A percentile compares a stretch with the other conserved stretches of the same genome.
These are phyloP conservation scores for Bombus balteatus DNA, from an alignment of 1,140 invertebrate genomes.

Conservation along the genomic window DNA sequence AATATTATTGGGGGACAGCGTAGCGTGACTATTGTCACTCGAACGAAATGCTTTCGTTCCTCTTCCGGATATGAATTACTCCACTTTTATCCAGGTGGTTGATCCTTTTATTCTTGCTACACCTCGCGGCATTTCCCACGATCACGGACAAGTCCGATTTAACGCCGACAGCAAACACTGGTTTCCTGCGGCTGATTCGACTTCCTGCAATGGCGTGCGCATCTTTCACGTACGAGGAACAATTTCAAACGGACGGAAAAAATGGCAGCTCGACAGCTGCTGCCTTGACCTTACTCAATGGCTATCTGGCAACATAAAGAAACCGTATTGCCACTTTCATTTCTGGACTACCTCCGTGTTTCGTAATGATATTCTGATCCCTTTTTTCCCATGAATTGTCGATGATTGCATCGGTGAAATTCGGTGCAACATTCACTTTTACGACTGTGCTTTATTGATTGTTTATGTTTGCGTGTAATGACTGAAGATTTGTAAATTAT, in stretches of 20 bases:
- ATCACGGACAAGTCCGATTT: constrained; percentile 39
- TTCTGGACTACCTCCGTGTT: neutral
- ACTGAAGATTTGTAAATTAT: neutral
- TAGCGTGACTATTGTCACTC: neutral
- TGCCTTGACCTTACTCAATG: constrained; percentile 53
- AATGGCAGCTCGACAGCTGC: constrained; percentile 34
- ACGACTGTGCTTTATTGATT: neutral
- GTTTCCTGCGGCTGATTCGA: constrained; percentile 45
- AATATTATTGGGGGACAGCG: neutral
- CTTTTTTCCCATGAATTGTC: neutral
- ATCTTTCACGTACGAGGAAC: constrained; percentile 20
- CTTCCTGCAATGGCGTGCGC: constrained; percentile 39
- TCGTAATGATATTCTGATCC: neutral
- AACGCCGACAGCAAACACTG: constrained; percentile 33
- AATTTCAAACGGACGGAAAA: constrained; percentile 18
- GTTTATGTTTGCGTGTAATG: neutral
- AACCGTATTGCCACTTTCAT: constrained; percentile 20
- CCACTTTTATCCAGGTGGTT: constrained; percentile 44
- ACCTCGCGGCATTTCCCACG: constrained; percentile 44
- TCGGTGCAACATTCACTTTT: neutral
- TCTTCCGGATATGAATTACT: constrained; percentile 22
- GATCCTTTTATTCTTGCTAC: constrained; percentile 41
- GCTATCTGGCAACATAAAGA: constrained; percentile 14
- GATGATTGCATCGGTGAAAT: neutral
- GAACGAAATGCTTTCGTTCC: constrained; percentile 8